Conservation (phyloP, 2,888 invertebrate genomes). For the Melipona beecheii region DNA sequence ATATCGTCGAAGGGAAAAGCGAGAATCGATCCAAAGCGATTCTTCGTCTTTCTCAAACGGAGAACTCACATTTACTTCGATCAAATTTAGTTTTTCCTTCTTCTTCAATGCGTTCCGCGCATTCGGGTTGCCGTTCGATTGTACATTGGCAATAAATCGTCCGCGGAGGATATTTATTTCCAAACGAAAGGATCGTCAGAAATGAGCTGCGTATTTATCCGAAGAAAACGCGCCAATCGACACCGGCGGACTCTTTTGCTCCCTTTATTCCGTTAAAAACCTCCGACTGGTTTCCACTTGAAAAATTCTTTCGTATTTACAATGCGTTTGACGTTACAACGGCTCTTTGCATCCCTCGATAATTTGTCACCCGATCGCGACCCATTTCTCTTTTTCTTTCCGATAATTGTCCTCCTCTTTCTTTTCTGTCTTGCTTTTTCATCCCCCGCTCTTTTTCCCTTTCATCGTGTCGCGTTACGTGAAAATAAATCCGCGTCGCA, state of each 20-base stretch:
- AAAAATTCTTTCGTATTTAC: conserved; percentile 38
- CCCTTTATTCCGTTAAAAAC: neutral
- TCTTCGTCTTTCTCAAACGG: neutral
- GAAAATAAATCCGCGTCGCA: conserved; percentile 31
- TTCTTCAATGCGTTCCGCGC: no score
- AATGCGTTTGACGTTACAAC: conserved; percentile 37
- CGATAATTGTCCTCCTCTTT: neutral
- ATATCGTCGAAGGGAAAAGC: neutral
- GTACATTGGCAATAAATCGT: neutral
- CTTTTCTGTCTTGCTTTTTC: no score
- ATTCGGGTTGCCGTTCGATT: neutral
- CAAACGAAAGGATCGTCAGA: neutral
- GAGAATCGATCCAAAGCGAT: neutral
- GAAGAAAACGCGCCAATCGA: conserved; percentile 3
- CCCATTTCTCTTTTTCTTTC: conserved; percentile 20
- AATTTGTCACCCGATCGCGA: conserved; percentile 38
- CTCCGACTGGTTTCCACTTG: conserved; percentile 35
- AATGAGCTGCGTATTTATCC: neutral
- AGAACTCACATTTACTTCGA: neutral
- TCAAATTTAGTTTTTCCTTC: no score
- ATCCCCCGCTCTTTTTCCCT: neutral
- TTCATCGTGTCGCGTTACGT: neutral
- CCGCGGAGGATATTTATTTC: neutral
- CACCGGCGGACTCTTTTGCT: neutral
- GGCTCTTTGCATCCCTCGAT: conserved; percentile 26